Percentiles rank a stretch among this genome's conserved stretches.
Evolutionary conservation across 2,797 vertebrate species (phyloP).

Genomic region (Myioborus melanocephalus): DNA sequence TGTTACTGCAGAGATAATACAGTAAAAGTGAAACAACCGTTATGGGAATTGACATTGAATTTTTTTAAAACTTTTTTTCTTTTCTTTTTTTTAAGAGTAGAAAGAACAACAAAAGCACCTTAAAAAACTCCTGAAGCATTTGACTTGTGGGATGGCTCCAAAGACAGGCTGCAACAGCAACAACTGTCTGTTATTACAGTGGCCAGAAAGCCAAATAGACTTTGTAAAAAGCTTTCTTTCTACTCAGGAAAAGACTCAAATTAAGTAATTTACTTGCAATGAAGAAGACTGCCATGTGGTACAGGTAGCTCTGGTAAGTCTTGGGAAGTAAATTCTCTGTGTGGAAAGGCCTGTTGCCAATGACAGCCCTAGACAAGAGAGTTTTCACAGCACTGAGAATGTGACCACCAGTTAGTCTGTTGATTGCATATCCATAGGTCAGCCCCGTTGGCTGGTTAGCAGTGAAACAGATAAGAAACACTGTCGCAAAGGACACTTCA

Average conservation of each 20-base stretch:
- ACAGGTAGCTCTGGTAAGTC: background rate
- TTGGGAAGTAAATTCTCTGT: background rate
- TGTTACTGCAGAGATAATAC: background rate
- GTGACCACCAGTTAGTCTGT: background rate
- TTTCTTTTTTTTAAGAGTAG: background rate
- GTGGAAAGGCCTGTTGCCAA: background rate
- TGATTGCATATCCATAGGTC: background rate
- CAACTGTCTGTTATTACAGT: background rate
- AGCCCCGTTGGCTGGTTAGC: accelerated
- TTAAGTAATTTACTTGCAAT: background rate
- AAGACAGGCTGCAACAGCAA: background rate
- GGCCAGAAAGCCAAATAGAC: background rate
- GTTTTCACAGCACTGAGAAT: background rate
- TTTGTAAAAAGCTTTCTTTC: background rate
- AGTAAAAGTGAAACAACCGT: background rate
- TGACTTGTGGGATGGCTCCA: background rate
- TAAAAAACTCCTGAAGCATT: background rate
- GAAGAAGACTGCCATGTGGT: background rate
- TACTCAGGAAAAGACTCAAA: background rate
- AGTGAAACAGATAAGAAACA: background rate
- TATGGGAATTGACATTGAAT: background rate
- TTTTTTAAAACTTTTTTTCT: background rate
- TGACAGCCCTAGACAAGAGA: background rate
- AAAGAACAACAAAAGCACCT: background rate
- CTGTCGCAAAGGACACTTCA: too few relatives aligned